Percentiles rank a stretch among this genome's conserved stretches.
Evolutionary conservation across 2,888 invertebrate species (phyloP).

Genomic region (Erpobdella octoculata): DNA sequence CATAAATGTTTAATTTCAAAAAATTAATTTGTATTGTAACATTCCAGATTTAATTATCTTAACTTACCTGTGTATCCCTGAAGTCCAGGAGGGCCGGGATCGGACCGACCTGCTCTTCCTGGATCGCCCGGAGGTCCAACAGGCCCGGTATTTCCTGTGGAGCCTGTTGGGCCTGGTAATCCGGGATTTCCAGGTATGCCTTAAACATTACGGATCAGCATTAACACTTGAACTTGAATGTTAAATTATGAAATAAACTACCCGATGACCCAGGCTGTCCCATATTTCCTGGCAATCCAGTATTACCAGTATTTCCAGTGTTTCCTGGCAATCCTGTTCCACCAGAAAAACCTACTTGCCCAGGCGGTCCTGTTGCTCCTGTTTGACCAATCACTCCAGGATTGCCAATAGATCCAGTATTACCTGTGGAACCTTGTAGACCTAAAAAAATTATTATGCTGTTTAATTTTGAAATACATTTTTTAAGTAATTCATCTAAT

Average conservation of each 20-base stretch:
- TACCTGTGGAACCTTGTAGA: neutral
- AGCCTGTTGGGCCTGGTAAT: neutral
- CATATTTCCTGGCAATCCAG: neutral
- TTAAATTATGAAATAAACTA: neutral
- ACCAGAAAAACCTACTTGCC: slow-evolving; percentile 3
- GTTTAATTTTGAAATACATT: too few species aligned
- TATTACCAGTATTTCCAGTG: neutral
- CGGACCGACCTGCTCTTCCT: slow-evolving; percentile 4
- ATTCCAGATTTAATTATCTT: neutral
- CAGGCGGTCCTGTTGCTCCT: slow-evolving; percentile 1
- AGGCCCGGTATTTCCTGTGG: neutral
- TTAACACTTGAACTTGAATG: neutral
- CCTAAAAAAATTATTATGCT: too few species aligned
- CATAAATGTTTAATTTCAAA: neutral
- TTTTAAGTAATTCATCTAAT: too few species aligned
- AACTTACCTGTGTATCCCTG: slow-evolving; percentile 15
- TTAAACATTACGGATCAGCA: neutral
- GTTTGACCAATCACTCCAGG: neutral
- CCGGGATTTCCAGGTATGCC: slow-evolving; percentile 2
- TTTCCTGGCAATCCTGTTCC: neutral
- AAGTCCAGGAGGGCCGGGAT: neutral
- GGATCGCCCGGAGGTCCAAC: slow-evolving; percentile 15
- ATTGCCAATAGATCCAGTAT: neutral
- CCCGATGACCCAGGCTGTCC: neutral
- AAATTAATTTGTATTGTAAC: neutral